A percentile compares a stretch with the other conserved stretches of the same genome.
Conservation (phyloP, 53 echinoderm and acorn worm genomes). For the Antedon mediterranea region DNA sequence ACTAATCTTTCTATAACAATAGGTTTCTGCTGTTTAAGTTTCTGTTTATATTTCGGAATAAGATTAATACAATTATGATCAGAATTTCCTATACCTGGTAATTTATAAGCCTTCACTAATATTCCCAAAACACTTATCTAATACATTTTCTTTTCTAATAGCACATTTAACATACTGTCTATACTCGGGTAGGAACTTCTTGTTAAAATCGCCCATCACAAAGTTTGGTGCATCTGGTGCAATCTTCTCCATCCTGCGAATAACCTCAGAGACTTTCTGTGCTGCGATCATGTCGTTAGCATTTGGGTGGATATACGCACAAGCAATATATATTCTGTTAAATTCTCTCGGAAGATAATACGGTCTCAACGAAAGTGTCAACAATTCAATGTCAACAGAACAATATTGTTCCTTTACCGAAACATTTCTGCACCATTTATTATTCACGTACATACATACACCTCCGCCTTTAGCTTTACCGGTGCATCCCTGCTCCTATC, state of each 20-base stretch:
- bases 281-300: not conserved
- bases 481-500: not conserved
- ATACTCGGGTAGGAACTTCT: too few species aligned
- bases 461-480: slow-evolving; percentile 1
- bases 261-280: not conserved
- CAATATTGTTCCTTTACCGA: not conserved
- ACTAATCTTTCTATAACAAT: not conserved
- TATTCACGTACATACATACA: not conserved
- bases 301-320: not conserved
- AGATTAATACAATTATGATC: not conserved
- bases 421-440: not conserved
- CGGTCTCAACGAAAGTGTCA: not conserved
- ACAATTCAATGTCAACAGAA: not conserved
- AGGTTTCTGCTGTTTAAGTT: slow-evolving; percentile 12
- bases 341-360: not conserved
- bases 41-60: slow-evolving; percentile 10
- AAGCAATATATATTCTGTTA: not conserved
- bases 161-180: not conserved
- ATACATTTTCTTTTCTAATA: not conserved
- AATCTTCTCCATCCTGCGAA: not conserved
- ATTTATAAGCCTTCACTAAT: not conserved
- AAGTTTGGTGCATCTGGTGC: not conserved
- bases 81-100: not conserved
- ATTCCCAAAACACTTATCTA: not conserved
- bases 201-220: not conserved